Evolutionary conservation across 2,113 vertebrate genomes (phyloP).

Genomic region (Malurus melanocephalus): DNA sequence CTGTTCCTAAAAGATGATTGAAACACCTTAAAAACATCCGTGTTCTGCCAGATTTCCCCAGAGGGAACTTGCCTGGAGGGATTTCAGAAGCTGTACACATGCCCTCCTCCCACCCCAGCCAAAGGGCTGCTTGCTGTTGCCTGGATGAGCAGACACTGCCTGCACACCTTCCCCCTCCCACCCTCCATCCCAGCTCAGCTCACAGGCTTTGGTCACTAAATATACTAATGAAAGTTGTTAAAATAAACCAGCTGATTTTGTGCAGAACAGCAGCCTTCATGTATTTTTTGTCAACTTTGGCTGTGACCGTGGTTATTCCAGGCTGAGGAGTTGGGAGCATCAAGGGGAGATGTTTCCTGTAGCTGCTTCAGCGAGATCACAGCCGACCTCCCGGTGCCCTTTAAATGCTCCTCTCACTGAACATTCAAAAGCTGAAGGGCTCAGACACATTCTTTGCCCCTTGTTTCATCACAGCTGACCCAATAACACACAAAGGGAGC

Average conservation of each 20-base stretch:
- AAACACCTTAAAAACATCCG: background rate
- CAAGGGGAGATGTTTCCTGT: background rate
- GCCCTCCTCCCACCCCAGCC: background rate
- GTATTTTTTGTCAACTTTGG: background rate
- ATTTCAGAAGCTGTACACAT: background rate
- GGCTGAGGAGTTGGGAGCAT: background rate
- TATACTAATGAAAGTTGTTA: background rate
- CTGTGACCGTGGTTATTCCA: background rate
- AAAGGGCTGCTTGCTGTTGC: background rate
- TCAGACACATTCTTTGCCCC: background rate
- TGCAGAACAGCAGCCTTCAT: background rate
- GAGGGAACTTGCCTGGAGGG: background rate
- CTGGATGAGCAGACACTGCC: background rate
- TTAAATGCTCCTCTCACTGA: background rate
- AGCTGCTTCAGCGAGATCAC: background rate
- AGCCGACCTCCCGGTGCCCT: background rate
- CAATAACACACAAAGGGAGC: background rate
- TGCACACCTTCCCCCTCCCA: background rate
- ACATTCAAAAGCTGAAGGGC: background rate
- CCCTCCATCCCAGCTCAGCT: background rate
- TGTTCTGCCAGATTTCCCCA: background rate
- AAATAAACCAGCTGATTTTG: background rate
- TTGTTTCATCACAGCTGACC: background rate
- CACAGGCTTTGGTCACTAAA: rapidly evolving
- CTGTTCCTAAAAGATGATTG: background rate